These are phyloP conservation scores for Trachops cirrhosus DNA, from an alignment of 2,797 vertebrate genomes.

Conservation along the genomic window DNA sequence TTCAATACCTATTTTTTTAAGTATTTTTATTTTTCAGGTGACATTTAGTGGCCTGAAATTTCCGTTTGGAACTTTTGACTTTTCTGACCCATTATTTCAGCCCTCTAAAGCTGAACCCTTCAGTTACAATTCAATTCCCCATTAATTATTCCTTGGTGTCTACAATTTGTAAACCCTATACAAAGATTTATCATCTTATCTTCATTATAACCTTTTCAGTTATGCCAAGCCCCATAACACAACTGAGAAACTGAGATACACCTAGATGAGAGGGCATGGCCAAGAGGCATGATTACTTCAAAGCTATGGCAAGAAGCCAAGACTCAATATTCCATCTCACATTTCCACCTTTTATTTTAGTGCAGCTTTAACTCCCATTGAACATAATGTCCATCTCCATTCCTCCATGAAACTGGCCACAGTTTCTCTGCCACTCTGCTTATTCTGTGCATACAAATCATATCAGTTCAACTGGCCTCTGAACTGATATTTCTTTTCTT, in stretches of 20 bases:
- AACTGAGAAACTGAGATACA: background rate
- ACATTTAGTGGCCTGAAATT: background rate
- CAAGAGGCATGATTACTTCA: background rate
- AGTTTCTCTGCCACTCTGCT: background rate
- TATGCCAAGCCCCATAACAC: background rate
- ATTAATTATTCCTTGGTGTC: background rate
- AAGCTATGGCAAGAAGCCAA: background rate
- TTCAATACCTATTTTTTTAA: background rate
- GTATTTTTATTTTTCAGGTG: background rate
- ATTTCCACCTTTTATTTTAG: background rate
- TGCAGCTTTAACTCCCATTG: background rate
- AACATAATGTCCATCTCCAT: rapidly evolving
- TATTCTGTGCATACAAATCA: background rate
- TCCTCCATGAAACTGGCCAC: background rate
- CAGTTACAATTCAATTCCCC: background rate
- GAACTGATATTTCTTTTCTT: background rate
- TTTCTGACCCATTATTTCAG: background rate
- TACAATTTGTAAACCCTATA: background rate
- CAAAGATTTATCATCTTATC: background rate
- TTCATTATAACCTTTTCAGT: background rate
- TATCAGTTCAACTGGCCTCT: background rate
- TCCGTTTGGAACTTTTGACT: background rate
- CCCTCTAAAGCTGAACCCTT: rapidly evolving
- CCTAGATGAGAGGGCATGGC: background rate
- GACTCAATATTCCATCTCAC: background rate